phyloP scores from a whole-genome alignment of 2,113 vertebrate genomes.

The Psophia crepitans region DNA sequence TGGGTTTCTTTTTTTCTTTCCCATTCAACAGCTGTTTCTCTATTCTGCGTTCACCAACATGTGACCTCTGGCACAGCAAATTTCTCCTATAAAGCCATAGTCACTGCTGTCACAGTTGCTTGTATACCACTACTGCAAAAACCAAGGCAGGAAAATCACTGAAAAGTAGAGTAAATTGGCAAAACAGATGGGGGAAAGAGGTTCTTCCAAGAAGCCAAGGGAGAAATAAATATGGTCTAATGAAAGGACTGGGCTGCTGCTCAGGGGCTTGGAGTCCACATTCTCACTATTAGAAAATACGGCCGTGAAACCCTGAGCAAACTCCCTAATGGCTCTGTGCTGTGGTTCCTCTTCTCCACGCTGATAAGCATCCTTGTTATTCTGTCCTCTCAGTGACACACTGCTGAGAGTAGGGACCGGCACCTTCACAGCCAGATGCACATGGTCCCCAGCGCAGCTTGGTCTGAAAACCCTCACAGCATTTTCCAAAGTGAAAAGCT shows the following conservation, averaged over 20 bases:
- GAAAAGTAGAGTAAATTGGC: background rate
- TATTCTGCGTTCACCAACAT: background rate
- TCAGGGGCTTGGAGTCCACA: background rate
- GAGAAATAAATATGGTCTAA: background rate
- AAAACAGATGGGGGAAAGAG: background rate
- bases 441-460: background rate
- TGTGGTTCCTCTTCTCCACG: background rate
- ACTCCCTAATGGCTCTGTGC: background rate
- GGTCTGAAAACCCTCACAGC: background rate
- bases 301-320: background rate
- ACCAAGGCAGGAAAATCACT: background rate
- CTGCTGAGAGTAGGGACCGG: background rate
- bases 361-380: background rate
- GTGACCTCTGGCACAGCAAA: background rate
- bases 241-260: background rate
- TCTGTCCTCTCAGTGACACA: background rate
- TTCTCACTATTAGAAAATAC: background rate
- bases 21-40: background rate
- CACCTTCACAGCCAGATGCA: background rate
- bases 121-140: background rate
- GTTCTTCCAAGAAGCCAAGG: background rate
- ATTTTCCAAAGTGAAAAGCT: background rate
- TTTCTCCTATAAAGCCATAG: background rate
- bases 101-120: background rate
- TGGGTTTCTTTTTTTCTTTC: fast-evolving